Evolutionary conservation across 2,888 invertebrate genomes (phyloP), one percentile per base, ranked within the genome.

Genomic region (Sycophila texana): DNA sequence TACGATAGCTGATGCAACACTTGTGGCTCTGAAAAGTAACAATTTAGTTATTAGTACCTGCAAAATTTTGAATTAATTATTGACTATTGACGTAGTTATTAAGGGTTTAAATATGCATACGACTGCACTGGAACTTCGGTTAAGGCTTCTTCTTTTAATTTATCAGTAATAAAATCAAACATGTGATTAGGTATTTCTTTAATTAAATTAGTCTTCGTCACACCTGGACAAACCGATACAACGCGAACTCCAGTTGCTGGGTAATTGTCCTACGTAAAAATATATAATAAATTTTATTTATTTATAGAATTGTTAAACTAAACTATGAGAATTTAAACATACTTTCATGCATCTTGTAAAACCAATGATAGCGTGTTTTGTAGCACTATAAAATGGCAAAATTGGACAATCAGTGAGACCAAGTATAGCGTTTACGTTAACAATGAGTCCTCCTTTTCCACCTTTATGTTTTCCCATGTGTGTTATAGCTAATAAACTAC

Each of bases 401-500:
- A 89, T 91, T 51, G 90, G 91, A 51, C 91, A 89, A 0, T 91
- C 87, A 82, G 90, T 87, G 58, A 91, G 90, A 0, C 93, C 94
- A 79, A 92, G 91, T 49, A 93, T 92, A 0, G 94, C 94, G 0
- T 93, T 91, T 51, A 94, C 89, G 85, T 95, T 95, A 20, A 95
- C 91, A 30, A 95, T 92, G 0, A 92, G 91, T 0, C 94, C 94
- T 12, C 94, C 94, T 30, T 86, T 83, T 0, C 91, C 91, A 14
- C 91, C 91, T 77, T 89, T 91, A 82, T 91, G 89, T 75, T 89
- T 90, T 10, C 91, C 88, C 86, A 92, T 88, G 77, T 89, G 86
- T 57, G 91, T 88, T 79, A 92, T 80, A 4, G 88, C 92, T 22
- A 91, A 83, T 55, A 89, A 79, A 4, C 88, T 89, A 2, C 89